Percentiles rank a stretch among this genome's conserved stretches.
Conservation (phyloP, 2,113 vertebrate genomes). For the Martes martes region DNA sequence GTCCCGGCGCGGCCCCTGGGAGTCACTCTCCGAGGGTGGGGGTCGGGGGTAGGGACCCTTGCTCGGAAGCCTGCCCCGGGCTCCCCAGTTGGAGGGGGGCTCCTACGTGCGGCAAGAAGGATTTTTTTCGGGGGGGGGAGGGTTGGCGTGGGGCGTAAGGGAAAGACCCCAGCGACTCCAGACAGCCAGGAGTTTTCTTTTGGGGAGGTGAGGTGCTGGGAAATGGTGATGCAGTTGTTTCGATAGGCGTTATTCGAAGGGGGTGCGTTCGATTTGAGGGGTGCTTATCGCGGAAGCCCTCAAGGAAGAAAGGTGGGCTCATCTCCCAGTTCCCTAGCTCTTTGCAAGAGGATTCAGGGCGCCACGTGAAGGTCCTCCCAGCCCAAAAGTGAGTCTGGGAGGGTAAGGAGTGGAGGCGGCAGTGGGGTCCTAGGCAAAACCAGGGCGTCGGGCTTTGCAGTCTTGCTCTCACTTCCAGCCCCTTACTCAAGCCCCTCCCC, state of each 20-base stretch:
- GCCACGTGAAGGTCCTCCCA: background rate
- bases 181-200: background rate
- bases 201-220: background rate
- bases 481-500: background rate
- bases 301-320: background rate
- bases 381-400: background rate
- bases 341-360: background rate
- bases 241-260: background rate
- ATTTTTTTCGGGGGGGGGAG: background rate
- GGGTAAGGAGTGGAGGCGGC: background rate
- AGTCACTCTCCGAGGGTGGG: background rate
- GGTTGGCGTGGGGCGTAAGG: background rate
- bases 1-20: constrained; percentile 26
- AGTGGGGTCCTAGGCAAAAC: background rate
- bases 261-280: background rate
- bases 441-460: background rate
- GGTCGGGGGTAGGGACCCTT: background rate
- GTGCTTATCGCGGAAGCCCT: background rate
- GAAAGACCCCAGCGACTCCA: background rate
- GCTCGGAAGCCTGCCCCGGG: background rate
- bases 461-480: background rate
- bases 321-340: background rate
- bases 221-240: background rate
- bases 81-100: background rate
- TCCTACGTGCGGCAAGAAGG: background rate